Conservation (phyloP, 30 jellyfish, hydroid and myxozoan genomes). For the Chironex yamaguchii region DNA sequence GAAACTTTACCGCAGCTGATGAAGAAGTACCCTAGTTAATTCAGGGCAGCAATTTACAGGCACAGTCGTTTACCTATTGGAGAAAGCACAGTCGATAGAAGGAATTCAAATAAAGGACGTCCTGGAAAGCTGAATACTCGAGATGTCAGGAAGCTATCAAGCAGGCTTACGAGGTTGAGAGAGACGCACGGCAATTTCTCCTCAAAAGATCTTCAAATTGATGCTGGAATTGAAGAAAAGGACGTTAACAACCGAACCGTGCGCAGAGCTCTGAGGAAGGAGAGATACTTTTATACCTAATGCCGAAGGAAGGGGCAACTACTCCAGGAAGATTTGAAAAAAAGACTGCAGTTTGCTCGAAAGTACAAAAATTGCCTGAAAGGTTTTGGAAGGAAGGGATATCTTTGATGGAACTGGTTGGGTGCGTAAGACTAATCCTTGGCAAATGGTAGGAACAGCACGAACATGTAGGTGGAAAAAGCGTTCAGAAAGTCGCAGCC, state of each 20-base stretch:
- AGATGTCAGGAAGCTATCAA: slow-evolving; percentile 10
- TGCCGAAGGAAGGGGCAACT: slow-evolving; percentile 42
- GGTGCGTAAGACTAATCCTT: slow-evolving; percentile 38
- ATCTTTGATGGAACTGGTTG: slow-evolving; percentile 58
- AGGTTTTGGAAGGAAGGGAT: slow-evolving; percentile 40
- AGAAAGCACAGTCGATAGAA: background rate
- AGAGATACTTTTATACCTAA: slow-evolving; percentile 5
- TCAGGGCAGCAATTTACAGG: slow-evolving; percentile 13
- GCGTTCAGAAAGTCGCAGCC: slow-evolving; percentile 18
- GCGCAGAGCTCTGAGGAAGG: slow-evolving; percentile 32
- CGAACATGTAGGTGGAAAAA: slow-evolving; percentile 38
- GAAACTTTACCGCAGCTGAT: slow-evolving; percentile 28
- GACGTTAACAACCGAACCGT: slow-evolving; percentile 15
- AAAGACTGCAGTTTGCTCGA: slow-evolving; percentile 17
- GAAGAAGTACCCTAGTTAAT: background rate
- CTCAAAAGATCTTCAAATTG: slow-evolving; percentile 14
- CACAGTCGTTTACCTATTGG: slow-evolving; percentile 28
- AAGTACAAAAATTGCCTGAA: slow-evolving; percentile 23
- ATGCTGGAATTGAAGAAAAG: slow-evolving; percentile 21
- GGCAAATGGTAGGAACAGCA: slow-evolving; percentile 9
- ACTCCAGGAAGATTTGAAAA: slow-evolving; percentile 22
- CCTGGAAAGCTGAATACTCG: slow-evolving; percentile 25
- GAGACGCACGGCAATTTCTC: slow-evolving; percentile 15
- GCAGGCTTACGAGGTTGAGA: slow-evolving; percentile 16
- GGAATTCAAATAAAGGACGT: slow-evolving; percentile 10